phyloP scores from a whole-genome alignment of 2,113 vertebrate genomes.

The Hiodon tergisus region DNA sequence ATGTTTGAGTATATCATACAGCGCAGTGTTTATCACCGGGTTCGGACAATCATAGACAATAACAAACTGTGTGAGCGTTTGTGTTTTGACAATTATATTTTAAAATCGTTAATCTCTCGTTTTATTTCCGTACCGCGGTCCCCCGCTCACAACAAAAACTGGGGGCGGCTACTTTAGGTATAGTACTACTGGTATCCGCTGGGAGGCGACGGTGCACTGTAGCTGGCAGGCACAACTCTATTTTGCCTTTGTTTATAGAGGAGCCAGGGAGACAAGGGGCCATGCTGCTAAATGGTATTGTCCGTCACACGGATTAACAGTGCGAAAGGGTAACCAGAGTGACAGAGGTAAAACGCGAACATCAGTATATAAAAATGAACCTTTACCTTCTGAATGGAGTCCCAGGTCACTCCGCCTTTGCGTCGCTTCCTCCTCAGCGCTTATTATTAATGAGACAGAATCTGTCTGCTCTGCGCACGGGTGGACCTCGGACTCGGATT shows the following conservation, averaged over 20 bases:
- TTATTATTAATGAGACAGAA: conserved; percentile 65
- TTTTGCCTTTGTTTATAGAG: conserved; percentile 72
- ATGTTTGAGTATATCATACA: no score
- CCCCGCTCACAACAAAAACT: not conserved
- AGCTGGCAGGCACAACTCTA: conserved; percentile 48
- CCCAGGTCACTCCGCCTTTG: conserved; percentile 45
- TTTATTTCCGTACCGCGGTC: conserved; percentile 21
- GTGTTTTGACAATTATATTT: not conserved
- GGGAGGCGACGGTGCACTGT: conserved; percentile 47
- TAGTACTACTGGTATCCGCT: conserved; percentile 32
- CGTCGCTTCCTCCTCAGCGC: conserved; percentile 63
- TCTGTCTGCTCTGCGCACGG: conserved; percentile 57
- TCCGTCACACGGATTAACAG: conserved; percentile 59
- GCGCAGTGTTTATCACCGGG: no score
- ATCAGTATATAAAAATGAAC: conserved; percentile 19
- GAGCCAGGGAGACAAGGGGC: conserved; percentile 66
- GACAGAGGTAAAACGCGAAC: conserved; percentile 20
- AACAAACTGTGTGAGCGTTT: no score
- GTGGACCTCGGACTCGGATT: conserved; percentile 51
- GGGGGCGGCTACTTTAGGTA: conserved; percentile 7
- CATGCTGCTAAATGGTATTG: conserved; percentile 64
- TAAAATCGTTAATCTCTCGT: not conserved
- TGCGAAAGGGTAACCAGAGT: conserved; percentile 41
- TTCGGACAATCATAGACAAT: no score
- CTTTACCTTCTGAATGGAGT: conserved; percentile 48